These are phyloP conservation scores for Enoplosus armatus DNA, from an alignment of 2,797 vertebrate genomes.

Conservation along the genomic window DNA sequence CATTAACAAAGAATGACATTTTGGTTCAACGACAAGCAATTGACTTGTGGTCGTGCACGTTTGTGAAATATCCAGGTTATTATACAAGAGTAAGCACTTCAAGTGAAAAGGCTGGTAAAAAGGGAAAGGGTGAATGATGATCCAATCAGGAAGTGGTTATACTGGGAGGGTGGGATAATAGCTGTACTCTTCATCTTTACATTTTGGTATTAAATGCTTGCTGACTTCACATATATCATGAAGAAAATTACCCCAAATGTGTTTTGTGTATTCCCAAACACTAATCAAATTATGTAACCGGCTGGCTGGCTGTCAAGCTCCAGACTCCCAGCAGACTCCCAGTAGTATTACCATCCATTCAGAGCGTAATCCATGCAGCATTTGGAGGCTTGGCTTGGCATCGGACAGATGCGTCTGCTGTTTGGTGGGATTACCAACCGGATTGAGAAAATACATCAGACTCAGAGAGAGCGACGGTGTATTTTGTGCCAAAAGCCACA, in stretches of 20 bases:
- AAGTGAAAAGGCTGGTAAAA: conserved; percentile 29
- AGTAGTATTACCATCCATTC: conserved; percentile 70
- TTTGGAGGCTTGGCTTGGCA: conserved; percentile 73
- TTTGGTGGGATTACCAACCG: conserved; percentile 78
- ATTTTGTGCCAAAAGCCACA: conserved; percentile 58
- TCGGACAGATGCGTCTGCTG: conserved; percentile 75
- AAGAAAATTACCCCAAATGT: conserved; percentile 58
- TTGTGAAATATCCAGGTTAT: conserved; percentile 23
- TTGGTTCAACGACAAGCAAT: conserved; percentile 33
- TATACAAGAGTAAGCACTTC: conserved; percentile 17
- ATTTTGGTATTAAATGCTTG: conserved; percentile 36
- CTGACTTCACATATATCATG: conserved; percentile 48
- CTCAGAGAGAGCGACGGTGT: conserved; percentile 25
- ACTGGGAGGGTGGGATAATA: conserved; percentile 4
- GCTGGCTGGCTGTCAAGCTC: conserved; percentile 66
- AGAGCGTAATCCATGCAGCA: conserved; percentile 75
- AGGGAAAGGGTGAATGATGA: conserved; percentile 15
- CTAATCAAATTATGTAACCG: conserved; percentile 77
- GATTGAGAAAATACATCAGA: conserved; percentile 79
- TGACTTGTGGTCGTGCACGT: conserved; percentile 26
- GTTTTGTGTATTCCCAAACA: conserved; percentile 63
- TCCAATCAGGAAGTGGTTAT: conserved; percentile 5
- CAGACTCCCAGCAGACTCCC: conserved; percentile 68
- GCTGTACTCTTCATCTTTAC: conserved; percentile 28
- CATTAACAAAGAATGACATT: conserved; percentile 57